phyloP scores from a whole-genome alignment of 2,113 vertebrate species.

The Rallus limicola region DNA sequence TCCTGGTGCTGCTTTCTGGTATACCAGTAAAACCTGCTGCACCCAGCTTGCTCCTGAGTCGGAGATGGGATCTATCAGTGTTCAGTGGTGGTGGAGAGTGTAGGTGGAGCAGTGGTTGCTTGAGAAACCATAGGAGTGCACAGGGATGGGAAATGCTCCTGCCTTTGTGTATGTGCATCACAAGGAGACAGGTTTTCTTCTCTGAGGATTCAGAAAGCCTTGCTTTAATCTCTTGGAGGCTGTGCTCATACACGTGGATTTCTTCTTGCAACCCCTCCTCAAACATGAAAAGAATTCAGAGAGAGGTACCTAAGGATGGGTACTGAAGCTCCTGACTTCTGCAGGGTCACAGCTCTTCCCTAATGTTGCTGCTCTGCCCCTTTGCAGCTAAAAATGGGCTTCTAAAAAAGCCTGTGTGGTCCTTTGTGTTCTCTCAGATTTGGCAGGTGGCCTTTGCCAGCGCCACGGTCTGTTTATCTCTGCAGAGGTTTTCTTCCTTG shows the following conservation, averaged over 20 bases:
- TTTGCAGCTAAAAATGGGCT: background rate
- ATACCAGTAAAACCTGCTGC: constrained; percentile 18
- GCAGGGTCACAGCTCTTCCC: background rate
- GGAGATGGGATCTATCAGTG: background rate
- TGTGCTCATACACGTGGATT: background rate
- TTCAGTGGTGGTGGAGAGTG: background rate
- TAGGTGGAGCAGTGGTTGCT: background rate
- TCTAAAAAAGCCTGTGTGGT: background rate
- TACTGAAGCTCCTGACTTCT: accelerated
- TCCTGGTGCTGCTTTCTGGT: background rate
- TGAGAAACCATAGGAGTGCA: background rate
- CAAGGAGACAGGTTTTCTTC: accelerated
- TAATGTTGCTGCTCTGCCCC: accelerated
- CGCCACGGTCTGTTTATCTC: background rate
- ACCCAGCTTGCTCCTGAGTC: background rate
- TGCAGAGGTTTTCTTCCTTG: background rate
- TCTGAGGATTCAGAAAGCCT: background rate
- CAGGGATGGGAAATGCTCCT: background rate
- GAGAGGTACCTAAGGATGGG: background rate
- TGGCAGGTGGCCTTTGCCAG: background rate
- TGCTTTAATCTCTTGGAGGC: background rate
- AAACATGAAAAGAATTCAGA: background rate
- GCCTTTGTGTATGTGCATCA: background rate
- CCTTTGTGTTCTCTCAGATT: background rate
- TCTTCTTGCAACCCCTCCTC: background rate